Evolutionary conservation across 2,888 invertebrate genomes (phyloP), one percentile per base, ranked within the genome.

Genomic region (Crioceris asparagi): DNA sequence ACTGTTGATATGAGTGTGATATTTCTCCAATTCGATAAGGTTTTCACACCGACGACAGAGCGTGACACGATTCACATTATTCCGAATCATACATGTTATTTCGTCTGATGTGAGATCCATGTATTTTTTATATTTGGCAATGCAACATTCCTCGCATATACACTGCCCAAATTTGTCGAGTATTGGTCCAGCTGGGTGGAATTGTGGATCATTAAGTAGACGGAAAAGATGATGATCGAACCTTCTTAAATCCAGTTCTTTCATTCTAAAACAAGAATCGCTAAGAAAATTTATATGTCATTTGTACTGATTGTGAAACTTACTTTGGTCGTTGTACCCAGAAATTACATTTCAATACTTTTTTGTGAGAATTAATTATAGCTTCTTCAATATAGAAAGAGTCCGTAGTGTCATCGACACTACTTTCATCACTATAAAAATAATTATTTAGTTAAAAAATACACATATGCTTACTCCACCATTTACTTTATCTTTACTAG

Each of bases 71-170:
- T 42, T 42, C 29, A 33, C 29, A 12, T 38, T 48, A 26, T 40
- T 40, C 19, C 49, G 41, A 18, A 44, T 31, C 27, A 29, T 44
- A 5, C 45, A 44, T 19, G 32, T 39, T 15, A 44, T 30, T 31
- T 48, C 40, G 32, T 50, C 49, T 17, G 45, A 40, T 15, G 43
- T 39, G 3, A 44, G 29, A 36, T 47, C 50, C 36, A 50, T 43
- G 35, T 48, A 47, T 31, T 33, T 46, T 40, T 50, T 50, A 43
- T 59, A 60, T 47, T 58, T 58, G 6, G 56, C 53, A 35, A 60
- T 49, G 36, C 60, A 44, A 43, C 62, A 62, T 44, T 62, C 60
- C 45, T 61, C 62, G 43, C 62, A 62, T 31, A 60, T 52, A 45
- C 62, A 62, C 27, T 56, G 54, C 5, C 62, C 62, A 35, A 53